Evolutionary conservation across 2,113 vertebrate genomes (phyloP).

Genomic region (Caretta caretta): DNA sequence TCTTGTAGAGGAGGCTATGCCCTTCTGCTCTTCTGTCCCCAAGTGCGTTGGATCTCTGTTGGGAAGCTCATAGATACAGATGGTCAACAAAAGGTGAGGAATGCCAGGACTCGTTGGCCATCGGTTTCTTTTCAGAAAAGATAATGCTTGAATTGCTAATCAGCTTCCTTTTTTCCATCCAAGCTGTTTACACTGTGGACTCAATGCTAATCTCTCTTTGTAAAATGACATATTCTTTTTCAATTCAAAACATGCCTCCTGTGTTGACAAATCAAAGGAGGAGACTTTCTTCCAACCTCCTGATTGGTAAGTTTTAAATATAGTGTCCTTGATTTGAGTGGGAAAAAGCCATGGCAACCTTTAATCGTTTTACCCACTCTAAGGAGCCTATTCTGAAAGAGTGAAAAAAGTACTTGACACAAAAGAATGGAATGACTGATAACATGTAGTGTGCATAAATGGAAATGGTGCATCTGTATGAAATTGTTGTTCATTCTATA

Average conservation of each 20-base stretch:
- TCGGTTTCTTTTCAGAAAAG: conserved; percentile 79
- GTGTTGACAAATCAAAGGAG: conserved; percentile 62
- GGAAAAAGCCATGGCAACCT: conserved; percentile 36
- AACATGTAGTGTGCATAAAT: conserved; percentile 15
- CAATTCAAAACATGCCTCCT: conserved; percentile 77
- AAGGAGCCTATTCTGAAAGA: conserved; percentile 20
- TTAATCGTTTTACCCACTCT: conserved; percentile 38
- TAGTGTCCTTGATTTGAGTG: conserved; percentile 34
- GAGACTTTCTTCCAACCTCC: background rate
- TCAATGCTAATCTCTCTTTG: conserved; percentile 77
- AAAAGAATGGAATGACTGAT: conserved; percentile 66
- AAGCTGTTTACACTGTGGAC: conserved; percentile 75
- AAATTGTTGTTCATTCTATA: conserved; percentile 47
- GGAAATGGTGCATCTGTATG: background rate
- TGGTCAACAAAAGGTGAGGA: conserved; percentile 90
- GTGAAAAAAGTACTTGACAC: conserved; percentile 41
- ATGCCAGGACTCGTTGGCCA: conserved; percentile 71
- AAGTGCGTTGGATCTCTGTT: conserved; percentile 75
- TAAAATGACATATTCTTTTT: conserved; percentile 72
- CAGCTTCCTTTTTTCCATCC: conserved; percentile 80
- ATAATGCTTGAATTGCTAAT: conserved; percentile 85
- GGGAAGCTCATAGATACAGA: conserved; percentile 84
- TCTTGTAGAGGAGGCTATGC: conserved; percentile 75
- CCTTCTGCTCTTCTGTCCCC: conserved; percentile 81
- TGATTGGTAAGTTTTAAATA: conserved; percentile 68